Evolutionary conservation across 1,140 invertebrate genomes (phyloP).

Genomic region (Amphibalanus amphitrite): DNA sequence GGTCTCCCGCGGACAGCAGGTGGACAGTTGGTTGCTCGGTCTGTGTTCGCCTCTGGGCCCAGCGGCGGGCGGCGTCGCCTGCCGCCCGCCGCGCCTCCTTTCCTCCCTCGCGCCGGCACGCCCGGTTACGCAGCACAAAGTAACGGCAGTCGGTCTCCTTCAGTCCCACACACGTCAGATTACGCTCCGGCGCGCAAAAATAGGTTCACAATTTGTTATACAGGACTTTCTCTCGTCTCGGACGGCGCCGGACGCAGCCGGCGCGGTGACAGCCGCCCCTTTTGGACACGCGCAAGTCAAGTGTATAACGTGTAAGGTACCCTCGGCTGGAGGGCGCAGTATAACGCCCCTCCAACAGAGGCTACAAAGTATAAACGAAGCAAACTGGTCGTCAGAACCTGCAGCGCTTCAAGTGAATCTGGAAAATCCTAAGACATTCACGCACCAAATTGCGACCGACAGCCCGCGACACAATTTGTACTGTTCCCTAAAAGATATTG

Average conservation of each 20-base stretch:
- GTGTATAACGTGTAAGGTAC: conserved; percentile 1
- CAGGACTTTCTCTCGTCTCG: neutral
- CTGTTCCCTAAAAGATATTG: conserved; percentile 1
- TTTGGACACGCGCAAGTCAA: neutral
- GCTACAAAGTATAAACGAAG: conserved; percentile 1
- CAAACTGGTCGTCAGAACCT: neutral
- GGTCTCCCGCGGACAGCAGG: neutral
- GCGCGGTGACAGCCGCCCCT: neutral
- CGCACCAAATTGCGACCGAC: conserved; percentile 1
- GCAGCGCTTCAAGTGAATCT: neutral
- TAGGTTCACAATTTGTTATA: conserved; percentile 1
- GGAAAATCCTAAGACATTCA: conserved; percentile 1
- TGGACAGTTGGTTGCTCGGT: neutral
- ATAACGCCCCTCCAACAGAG: neutral
- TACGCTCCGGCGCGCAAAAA: neutral
- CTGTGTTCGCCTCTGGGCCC: neutral
- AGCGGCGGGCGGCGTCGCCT: neutral
- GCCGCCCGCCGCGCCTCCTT: no score
- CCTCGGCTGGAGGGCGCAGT: neutral
- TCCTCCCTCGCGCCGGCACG: neutral
- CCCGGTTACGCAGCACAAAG: neutral
- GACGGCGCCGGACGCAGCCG: no score
- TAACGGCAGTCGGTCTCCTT: neutral
- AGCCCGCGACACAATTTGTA: neutral
- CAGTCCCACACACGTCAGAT: neutral